Base-by-base conservation (phyloP, 2,113 vertebrate species). In the Ariopsis seemanni region DNA sequence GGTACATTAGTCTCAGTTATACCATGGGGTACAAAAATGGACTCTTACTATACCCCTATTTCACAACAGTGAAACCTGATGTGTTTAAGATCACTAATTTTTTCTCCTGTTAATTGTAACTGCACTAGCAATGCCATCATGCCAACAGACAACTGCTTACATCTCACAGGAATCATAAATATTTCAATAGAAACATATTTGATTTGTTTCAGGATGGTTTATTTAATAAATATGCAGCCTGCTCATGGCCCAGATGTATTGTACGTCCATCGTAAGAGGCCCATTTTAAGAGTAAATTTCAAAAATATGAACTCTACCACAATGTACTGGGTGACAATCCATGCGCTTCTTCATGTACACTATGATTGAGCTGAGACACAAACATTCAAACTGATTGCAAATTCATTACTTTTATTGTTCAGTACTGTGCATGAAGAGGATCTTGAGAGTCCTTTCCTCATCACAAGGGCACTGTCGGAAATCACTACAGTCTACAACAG, bases 391-490 rank as follows among this genome's bases (percentile, higher is more conserved):
- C 18, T 83, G 62, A 83, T 67, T 83, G 42, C 82, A 67, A 22
- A 53, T 77, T 65, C 15, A 48, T 83, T 83, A 22, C 12, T 67
- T 67, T n/a, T 67, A 52, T 83, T 48, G 62, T 67, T 83, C 42
- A 83, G n/a, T 67, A 82, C 9, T 11, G 57, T 25, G 50, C 9
- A 55, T 72, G 50, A 50, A 72, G 83, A 58, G 18, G 52, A 72
- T 72, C 15, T 52, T 50, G 15, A 67, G 48, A 72, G 65, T 7
- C 67, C 53, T 71, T 52, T 69, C 17, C 50, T 84, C 52, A 71
- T 84, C 65, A 72, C n/a, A 42, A 72, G 53, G n/a, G 9, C 60
- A 27, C 50, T 18, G 53, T 34, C 4, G 53, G 15, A 71, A 25
- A 53, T n/a, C 52, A 57, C 55, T 82, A 62, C 57, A 82, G 25